A percentile compares a stretch with the other conserved stretches of the same genome.
These are phyloP conservation scores for Micromesistius poutassou DNA, from an alignment of 2,797 vertebrate genomes.

Conservation along the genomic window DNA sequence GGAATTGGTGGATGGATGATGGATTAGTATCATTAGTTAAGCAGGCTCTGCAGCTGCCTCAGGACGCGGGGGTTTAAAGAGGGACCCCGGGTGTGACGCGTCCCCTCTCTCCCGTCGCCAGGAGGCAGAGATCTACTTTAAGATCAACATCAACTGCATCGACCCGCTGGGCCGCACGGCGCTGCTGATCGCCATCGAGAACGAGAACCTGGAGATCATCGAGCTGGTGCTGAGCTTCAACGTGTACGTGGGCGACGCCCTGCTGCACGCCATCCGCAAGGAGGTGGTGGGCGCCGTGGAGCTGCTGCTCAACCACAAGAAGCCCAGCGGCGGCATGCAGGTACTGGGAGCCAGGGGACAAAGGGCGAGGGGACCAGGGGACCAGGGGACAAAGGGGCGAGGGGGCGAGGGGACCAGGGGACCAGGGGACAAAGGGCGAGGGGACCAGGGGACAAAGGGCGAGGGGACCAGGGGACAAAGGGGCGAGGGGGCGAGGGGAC, in stretches of 20 bases:
- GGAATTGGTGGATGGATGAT: conserved; percentile 13
- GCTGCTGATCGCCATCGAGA: conserved; percentile 96
- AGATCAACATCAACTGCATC: conserved; percentile 99
- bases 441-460: not conserved
- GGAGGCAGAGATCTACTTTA: conserved; percentile 98
- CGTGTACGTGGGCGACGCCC: conserved; percentile 91
- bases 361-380: not conserved
- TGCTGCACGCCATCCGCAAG: conserved; percentile 94
- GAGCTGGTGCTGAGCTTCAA: conserved; percentile 90
- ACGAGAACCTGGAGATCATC: conserved; percentile 97
- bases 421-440: not conserved
- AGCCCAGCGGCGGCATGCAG: conserved; percentile 94
- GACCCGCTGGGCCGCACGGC: conserved; percentile 96
- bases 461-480: too few species aligned
- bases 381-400: not conserved
- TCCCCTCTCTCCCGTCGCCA: conserved; percentile 20
- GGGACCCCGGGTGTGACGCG: too few species aligned
- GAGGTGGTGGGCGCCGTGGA: conserved; percentile 97
- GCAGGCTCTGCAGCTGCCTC: not conserved
- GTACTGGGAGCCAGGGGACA: conserved; percentile 53
- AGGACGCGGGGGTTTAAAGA: not conserved
- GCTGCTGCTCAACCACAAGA: conserved; percentile 93
- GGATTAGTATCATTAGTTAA: conserved; percentile 4
- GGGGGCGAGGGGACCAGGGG: not conserved
- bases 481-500: not conserved